A percentile compares a stretch with the other conserved stretches of the same genome.
These are phyloP conservation scores for Micrasema longulum DNA, from an alignment of 1,140 invertebrate genomes.

Conservation along the genomic window DNA sequence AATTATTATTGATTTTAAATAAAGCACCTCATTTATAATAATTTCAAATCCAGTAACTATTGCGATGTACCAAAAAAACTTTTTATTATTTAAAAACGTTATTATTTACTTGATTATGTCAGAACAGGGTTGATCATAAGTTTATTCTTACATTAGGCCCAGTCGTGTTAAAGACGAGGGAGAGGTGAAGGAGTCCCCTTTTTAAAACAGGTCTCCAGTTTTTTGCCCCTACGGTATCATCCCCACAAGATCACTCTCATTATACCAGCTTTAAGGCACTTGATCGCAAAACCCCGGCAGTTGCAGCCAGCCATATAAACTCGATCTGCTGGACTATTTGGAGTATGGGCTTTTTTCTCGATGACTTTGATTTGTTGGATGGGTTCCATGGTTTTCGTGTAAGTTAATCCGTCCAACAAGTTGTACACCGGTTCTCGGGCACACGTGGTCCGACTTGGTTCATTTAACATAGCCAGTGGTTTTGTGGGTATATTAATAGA, in stretches of 20 bases:
- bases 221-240: conserved; percentile 45
- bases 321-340: not conserved
- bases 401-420: conserved; percentile 1
- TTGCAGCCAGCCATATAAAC: not conserved
- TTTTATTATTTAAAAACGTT: too few relatives aligned
- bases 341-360: not conserved
- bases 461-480: conserved; percentile 26
- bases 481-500: conserved; percentile 26
- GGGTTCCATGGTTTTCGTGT: conserved; percentile 15
- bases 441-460: conserved; percentile 28
- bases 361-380: not conserved
- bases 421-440: conserved; percentile 23
- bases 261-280: conserved; percentile 1
- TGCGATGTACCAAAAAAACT: too few relatives aligned
- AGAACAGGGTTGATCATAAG: conserved; percentile 41
- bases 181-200: conserved; percentile 38
- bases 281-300: not conserved
- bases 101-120: too few relatives aligned
- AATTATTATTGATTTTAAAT: too few relatives aligned
- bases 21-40: too few relatives aligned
- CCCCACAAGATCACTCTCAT: not conserved
- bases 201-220: conserved; percentile 52
- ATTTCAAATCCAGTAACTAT: too few relatives aligned
- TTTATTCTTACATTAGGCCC: conserved; percentile 42
- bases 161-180: conserved; percentile 33